phyloP scores from a whole-genome alignment of 2,888 invertebrate genomes.

The Drosophila mimica region DNA sequence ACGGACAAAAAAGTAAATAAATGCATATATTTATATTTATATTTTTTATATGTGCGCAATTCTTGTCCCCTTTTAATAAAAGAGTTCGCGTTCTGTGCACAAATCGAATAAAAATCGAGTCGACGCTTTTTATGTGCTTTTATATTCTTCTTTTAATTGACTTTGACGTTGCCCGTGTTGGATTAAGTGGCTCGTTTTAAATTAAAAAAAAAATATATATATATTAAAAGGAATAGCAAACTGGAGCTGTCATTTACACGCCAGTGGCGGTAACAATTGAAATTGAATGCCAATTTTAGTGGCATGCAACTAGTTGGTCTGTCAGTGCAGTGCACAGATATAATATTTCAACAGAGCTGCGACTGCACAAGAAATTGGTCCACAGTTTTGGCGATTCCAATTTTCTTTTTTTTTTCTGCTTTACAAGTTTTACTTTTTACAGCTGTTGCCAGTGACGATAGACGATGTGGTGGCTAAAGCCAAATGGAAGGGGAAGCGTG shows the following conservation, averaged over 20 bases:
- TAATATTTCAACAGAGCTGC: constrained; percentile 62
- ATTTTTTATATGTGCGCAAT: neutral
- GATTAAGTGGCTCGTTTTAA: constrained; percentile 67
- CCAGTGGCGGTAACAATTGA: constrained; percentile 58
- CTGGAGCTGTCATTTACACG: constrained; percentile 44
- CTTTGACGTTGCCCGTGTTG: constrained; percentile 54
- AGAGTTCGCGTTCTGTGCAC: constrained; percentile 15
- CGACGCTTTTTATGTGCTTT: constrained; percentile 20
- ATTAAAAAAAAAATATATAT: constrained; percentile 38
- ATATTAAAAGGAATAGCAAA: constrained; percentile 29
- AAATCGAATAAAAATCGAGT: constrained; percentile 49
- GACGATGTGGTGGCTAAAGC: constrained; percentile 61
- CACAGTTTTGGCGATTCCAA: constrained; percentile 30
- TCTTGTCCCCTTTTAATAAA: constrained; percentile 44
- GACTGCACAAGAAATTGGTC: constrained; percentile 30
- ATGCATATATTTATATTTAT: constrained; percentile 2
- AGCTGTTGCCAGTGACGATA: constrained; percentile 38
- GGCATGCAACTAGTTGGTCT: constrained; percentile 76
- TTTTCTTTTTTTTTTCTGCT: constrained; percentile 17
- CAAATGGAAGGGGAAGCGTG: constrained; percentile 11
- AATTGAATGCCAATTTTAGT: constrained; percentile 72
- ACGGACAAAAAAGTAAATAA: constrained; percentile 15
- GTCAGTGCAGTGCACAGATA: constrained; percentile 61
- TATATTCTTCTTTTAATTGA: constrained; percentile 59
- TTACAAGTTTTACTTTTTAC: constrained; percentile 22